These are phyloP conservation scores for Callopanchax toddi DNA, from an alignment of 2,113 vertebrate genomes.

Conservation along the genomic window DNA sequence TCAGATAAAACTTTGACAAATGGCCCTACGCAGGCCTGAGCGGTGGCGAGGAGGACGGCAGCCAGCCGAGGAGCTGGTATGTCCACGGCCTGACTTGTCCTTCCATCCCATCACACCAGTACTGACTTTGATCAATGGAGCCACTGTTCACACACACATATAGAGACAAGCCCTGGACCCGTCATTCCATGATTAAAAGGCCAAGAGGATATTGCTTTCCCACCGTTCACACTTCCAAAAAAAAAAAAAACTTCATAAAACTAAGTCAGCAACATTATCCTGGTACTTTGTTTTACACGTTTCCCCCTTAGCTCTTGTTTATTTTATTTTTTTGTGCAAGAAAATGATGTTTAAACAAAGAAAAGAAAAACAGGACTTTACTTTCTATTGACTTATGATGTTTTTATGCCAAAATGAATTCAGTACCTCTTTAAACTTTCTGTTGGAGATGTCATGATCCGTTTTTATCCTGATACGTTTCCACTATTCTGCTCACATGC, in stretches of 20 bases:
- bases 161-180: conserved; percentile 71
- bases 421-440: no score
- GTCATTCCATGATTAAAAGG: conserved; percentile 81
- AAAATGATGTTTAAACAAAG: no score
- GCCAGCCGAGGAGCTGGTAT: conserved; percentile 64
- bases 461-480: no score
- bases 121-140: conserved; percentile 89
- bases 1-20: conserved; percentile 99
- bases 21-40: conserved; percentile 78
- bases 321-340: not conserved
- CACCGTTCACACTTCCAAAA: conserved; percentile 64
- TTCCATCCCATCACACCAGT: conserved; percentile 81
- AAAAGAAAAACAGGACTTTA: no score
- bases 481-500: no score
- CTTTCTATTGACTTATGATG: no score
- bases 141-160: conserved; percentile 66
- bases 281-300: not conserved
- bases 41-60: conserved; percentile 68
- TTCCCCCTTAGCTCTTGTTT: not conserved
- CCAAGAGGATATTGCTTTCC: conserved; percentile 83
- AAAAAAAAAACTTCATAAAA: conserved; percentile 77
- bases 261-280: conserved; percentile 66
- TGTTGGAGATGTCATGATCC: no score
- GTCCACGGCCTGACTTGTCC: conserved; percentile 78
- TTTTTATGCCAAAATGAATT: no score